These are phyloP conservation scores for Drosophila baimaii DNA, from an alignment of 1,140 invertebrate species.

Conservation along the genomic window DNA sequence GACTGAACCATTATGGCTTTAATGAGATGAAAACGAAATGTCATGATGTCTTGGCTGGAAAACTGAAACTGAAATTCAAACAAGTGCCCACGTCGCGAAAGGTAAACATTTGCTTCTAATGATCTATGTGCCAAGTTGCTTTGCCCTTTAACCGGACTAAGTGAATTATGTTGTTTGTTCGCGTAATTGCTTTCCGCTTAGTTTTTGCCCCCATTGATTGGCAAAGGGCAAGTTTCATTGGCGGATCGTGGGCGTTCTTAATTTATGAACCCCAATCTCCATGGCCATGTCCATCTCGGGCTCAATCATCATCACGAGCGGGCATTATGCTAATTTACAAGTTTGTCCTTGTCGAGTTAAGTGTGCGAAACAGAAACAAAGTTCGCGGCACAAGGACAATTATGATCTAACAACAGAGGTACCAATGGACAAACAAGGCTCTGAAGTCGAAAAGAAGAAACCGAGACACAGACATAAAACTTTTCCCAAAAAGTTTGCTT, in stretches of 20 bases:
- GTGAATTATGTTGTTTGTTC: constrained; percentile 69
- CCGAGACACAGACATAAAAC: constrained; percentile 27
- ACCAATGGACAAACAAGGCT: constrained; percentile 57
- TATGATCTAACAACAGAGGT: constrained; percentile 66
- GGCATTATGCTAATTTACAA: constrained; percentile 47
- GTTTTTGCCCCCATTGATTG: constrained; percentile 66
- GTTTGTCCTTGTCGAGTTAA: constrained; percentile 49
- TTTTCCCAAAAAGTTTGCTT: constrained; percentile 55
- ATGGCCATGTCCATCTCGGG: background rate
- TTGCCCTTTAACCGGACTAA: constrained; percentile 41
- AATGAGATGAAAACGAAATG: constrained; percentile 36
- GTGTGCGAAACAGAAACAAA: constrained; percentile 16
- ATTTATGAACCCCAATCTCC: constrained; percentile 54
- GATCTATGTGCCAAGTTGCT: constrained; percentile 59
- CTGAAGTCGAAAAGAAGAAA: constrained; percentile 30
- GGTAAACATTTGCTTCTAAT: constrained; percentile 69
- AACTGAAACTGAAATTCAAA: constrained; percentile 34
- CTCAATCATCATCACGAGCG: constrained; percentile 15
- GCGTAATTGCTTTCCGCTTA: constrained; percentile 59
- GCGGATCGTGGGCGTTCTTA: constrained; percentile 51
- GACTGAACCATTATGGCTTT: constrained; percentile 22
- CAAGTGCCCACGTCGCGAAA: constrained; percentile 10
- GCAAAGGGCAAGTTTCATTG: constrained; percentile 31
- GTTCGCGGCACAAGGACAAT: constrained; percentile 37
- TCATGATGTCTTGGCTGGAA: constrained; percentile 9